Conservation (phyloP, 1,140 invertebrate genomes). For the Frieseomelitta varia region DNA sequence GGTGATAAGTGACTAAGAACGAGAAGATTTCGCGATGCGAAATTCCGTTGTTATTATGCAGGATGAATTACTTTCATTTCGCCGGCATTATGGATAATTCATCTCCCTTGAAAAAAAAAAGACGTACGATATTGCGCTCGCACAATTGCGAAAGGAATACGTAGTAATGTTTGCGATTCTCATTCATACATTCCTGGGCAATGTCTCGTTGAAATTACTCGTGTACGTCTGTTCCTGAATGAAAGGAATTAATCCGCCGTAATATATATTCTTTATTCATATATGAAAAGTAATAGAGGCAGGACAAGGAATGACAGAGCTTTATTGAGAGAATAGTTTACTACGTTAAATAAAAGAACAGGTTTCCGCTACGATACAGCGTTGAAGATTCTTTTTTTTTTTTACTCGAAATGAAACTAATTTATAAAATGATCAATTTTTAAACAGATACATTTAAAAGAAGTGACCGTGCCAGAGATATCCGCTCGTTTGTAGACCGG, state of each 20-base stretch:
- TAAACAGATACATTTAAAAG: not conserved
- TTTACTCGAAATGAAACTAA: not conserved
- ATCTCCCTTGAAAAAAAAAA: not conserved
- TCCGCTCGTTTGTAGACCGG: no score
- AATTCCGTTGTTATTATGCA: not conserved
- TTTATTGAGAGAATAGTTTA: not conserved
- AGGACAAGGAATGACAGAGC: not conserved
- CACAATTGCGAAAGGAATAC: not conserved
- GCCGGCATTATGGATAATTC: not conserved
- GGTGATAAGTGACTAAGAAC: not conserved
- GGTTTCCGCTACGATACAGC: no score
- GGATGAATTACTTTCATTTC: slow-evolving; percentile 25
- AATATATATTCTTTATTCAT: not conserved
- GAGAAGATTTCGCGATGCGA: not conserved
- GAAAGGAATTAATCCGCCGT: not conserved
- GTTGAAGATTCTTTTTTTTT: no score
- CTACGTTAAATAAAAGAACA: no score
- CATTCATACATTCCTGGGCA: not conserved
- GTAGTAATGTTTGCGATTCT: not conserved
- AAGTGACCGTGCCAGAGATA: no score
- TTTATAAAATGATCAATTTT: not conserved
- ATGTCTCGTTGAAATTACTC: slow-evolving; percentile 19
- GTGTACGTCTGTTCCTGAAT: not conserved
- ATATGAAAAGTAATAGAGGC: not conserved
- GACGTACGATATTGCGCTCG: not conserved